Conservation (phyloP, 1,140 invertebrate genomes). For the Saxidomus purpurata region DNA sequence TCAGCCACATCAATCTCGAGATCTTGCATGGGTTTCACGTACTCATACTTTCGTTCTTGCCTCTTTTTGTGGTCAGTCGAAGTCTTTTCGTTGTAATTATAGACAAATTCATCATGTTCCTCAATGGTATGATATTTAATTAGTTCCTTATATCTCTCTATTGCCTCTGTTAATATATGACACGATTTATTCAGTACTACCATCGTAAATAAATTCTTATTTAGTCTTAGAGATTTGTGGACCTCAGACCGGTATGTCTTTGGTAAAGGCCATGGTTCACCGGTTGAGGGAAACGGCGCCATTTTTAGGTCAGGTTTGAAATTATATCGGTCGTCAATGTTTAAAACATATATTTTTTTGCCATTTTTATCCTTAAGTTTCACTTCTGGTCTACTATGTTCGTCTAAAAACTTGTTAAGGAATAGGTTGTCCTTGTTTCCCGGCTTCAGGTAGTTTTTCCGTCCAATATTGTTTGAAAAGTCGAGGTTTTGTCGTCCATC, state of each 20-base stretch:
- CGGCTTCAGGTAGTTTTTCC: background rate
- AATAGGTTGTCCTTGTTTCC: background rate
- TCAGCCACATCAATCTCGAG: conserved; percentile 13
- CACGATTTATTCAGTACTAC: conserved; percentile 1
- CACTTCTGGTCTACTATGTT: conserved; percentile 10
- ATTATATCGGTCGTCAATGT: conserved; percentile 19
- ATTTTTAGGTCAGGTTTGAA: conserved; percentile 42
- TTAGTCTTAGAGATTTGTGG: background rate
- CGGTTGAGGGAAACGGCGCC: conserved; percentile 49
- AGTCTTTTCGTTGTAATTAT: conserved; percentile 47
- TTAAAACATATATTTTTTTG: conserved; percentile 2
- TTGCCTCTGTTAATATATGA: conserved; percentile 44
- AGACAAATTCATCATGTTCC: conserved; percentile 54
- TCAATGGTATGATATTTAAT: conserved; percentile 24
- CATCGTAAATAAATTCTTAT: conserved; percentile 4
- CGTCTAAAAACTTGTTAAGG: conserved; percentile 31
- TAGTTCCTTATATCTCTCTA: conserved; percentile 40
- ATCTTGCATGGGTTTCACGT: background rate
- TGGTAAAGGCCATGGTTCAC: conserved; percentile 59
- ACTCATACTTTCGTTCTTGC: background rate
- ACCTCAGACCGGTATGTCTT: background rate
- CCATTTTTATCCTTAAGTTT: background rate
- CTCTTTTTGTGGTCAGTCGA: background rate
- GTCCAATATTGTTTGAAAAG: too few relatives aligned
- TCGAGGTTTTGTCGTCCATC: too few relatives aligned